A percentile compares a stretch with the other conserved stretches of the same genome.
Evolutionary conservation across 2,113 vertebrate genomes (phyloP).

Genomic region (Carollia perspicillata): DNA sequence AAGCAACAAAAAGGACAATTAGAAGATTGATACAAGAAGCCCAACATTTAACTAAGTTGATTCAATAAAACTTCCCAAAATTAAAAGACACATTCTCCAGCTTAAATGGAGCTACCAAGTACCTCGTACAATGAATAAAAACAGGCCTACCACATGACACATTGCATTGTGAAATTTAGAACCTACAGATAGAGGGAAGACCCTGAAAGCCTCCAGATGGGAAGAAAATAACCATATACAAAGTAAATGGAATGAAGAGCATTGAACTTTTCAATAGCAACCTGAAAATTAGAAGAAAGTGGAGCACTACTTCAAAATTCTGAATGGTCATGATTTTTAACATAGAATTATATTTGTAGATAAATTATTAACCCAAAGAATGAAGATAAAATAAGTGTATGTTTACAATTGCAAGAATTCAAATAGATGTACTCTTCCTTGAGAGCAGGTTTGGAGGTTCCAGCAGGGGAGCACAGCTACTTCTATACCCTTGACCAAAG

Average conservation of each 20-base stretch:
- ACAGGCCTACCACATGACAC: not conserved
- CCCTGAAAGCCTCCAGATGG: not conserved
- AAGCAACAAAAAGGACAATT: conserved; percentile 16
- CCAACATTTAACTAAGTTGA: not conserved
- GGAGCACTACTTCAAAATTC: not conserved
- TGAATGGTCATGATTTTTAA: not conserved
- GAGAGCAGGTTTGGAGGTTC: too few relatives aligned
- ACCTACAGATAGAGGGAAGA: not conserved
- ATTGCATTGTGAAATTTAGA: not conserved
- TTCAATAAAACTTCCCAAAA: not conserved
- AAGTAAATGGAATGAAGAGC: not conserved
- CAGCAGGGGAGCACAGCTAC: too few relatives aligned
- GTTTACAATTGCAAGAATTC: not conserved
- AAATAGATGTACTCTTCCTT: not conserved
- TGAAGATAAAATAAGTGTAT: not conserved
- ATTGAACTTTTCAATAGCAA: not conserved
- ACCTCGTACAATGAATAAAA: not conserved
- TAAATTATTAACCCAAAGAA: not conserved
- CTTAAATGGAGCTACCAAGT: not conserved
- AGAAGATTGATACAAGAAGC: not conserved
- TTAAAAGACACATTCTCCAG: not conserved
- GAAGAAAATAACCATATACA: not conserved
- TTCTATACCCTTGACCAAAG: too few relatives aligned
- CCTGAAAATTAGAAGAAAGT: conserved; percentile 1
- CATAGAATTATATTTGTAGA: not conserved